phyloP scores from a whole-genome alignment of 2,797 vertebrate species.

The Galaxias olidus region DNA sequence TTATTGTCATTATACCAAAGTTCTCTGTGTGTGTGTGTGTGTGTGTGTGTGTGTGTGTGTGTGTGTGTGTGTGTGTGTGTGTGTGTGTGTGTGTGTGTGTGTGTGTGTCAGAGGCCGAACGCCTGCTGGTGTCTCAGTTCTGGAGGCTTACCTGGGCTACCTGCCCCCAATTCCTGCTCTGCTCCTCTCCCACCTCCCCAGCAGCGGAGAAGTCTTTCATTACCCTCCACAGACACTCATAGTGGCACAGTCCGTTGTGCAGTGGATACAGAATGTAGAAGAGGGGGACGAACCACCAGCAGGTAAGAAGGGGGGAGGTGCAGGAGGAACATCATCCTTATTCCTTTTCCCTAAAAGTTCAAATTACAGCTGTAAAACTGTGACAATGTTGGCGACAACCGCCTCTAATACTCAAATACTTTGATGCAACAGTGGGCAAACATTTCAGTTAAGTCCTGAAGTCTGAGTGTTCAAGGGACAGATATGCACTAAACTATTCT shows the following conservation, averaged over 20 bases:
- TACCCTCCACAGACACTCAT: slow-evolving; percentile 79
- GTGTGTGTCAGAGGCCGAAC: slow-evolving; percentile 73
- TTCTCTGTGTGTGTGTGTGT: too few relatives aligned
- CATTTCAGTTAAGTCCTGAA: too few relatives aligned
- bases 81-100: neutral
- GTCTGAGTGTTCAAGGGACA: too few relatives aligned
- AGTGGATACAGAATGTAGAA: slow-evolving; percentile 83
- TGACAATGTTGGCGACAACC: too few relatives aligned
- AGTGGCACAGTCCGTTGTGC: slow-evolving; percentile 69
- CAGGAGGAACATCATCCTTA: too few relatives aligned
- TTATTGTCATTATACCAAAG: too few relatives aligned
- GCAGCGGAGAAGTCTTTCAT: slow-evolving; percentile 79
- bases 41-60: neutral
- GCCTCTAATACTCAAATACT: too few relatives aligned
- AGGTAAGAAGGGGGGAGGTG: slow-evolving; percentile 70
- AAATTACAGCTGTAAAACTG: too few relatives aligned
- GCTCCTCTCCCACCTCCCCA: slow-evolving; percentile 78
- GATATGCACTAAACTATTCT: too few relatives aligned
- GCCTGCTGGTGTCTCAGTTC: slow-evolving; percentile 79
- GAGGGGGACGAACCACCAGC: slow-evolving; percentile 74
- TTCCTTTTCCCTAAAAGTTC: too few relatives aligned
- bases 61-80: neutral
- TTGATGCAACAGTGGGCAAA: too few relatives aligned
- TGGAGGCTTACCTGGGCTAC: slow-evolving; percentile 79
- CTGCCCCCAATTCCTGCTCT: slow-evolving; percentile 82